Conservation (phyloP, 2,113 vertebrate genomes). For the Lasiurus borealis region DNA sequence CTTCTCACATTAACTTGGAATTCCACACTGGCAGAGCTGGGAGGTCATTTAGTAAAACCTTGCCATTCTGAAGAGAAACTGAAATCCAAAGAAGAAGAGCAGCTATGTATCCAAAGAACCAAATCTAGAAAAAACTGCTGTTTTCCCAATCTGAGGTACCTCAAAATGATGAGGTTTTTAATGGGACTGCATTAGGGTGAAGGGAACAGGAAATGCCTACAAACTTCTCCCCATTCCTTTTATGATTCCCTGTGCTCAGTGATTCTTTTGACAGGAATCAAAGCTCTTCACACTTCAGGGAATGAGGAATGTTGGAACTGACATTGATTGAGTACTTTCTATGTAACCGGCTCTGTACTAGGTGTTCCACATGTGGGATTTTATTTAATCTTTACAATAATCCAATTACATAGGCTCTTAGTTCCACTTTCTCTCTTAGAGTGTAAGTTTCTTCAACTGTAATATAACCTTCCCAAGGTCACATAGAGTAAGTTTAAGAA, state of each 20-base stretch:
- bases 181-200: background rate
- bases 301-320: background rate
- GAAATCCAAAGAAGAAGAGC: slow-evolving; percentile 10
- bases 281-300: background rate
- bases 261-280: background rate
- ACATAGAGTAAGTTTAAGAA: background rate
- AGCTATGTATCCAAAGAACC: background rate
- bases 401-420: background rate
- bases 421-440: background rate
- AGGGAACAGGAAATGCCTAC: background rate
- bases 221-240: background rate
- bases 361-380: background rate
- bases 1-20: slow-evolving; percentile 67
- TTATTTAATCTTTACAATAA: background rate
- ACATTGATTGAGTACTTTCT: background rate
- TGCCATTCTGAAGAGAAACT: background rate
- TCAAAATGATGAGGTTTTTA: background rate
- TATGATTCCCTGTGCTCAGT: background rate
- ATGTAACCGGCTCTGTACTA: background rate
- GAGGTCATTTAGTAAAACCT: background rate
- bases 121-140: background rate
- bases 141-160: background rate
- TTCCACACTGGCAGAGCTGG: slow-evolving; percentile 63
- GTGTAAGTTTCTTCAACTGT: background rate
- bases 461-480: background rate